Conservation (phyloP, 2,797 vertebrate species). For the Silurus aristotelis region DNA sequence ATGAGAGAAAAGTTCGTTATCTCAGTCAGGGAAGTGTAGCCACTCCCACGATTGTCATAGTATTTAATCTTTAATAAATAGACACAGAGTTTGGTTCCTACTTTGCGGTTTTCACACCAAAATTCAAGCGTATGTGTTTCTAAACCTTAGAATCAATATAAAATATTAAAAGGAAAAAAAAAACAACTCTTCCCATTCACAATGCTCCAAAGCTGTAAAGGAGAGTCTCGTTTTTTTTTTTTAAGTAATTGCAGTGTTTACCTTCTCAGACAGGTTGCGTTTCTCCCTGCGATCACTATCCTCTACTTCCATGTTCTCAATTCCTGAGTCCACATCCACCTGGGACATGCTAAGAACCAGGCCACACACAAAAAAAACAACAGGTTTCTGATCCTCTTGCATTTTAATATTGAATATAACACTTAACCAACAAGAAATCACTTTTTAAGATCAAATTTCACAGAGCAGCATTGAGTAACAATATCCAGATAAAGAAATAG, state of each 20-base stretch:
- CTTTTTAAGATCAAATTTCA: background rate
- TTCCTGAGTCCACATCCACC: conserved; percentile 99
- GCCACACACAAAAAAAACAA: background rate
- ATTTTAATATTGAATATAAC: no score
- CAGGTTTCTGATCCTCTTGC: background rate
- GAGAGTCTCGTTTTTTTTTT: background rate
- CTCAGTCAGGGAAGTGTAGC: background rate
- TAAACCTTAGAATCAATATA: background rate
- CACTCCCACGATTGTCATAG: background rate
- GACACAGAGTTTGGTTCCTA: background rate
- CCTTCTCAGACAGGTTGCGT: conserved; percentile 92
- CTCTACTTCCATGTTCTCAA: conserved; percentile 99
- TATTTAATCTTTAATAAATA: background rate
- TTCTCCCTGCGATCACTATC: conserved; percentile 97
- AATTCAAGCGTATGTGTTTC: background rate
- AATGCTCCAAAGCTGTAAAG: background rate
- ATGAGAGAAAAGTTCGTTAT: background rate
- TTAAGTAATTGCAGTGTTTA: conserved; percentile 58
- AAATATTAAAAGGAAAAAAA: background rate
- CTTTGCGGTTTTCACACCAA: background rate
- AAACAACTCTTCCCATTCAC: background rate
- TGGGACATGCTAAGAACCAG: conserved; percentile 88
- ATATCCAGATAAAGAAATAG: background rate
- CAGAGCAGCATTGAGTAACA: background rate
- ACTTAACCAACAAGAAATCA: background rate